Evolutionary conservation across 2,113 vertebrate species (phyloP).

Genomic region (Aptenodytes forsteri): DNA sequence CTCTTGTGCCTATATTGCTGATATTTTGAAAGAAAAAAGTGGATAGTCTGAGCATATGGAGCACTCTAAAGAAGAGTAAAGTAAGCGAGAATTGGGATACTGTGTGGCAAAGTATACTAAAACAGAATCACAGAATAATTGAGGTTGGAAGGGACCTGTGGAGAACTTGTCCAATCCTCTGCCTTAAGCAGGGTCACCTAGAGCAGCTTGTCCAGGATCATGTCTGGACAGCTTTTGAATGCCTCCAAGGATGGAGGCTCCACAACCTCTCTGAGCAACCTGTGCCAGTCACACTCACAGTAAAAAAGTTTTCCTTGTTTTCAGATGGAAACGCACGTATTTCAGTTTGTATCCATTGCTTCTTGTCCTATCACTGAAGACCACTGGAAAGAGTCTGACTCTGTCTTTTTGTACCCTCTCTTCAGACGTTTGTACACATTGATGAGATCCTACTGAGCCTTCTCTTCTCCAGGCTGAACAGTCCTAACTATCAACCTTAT

Average conservation of each 20-base stretch:
- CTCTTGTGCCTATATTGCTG: not conserved
- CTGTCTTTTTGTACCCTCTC: not conserved
- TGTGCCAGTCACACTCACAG: not conserved
- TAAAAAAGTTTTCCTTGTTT: not conserved
- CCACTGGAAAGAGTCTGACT: not conserved
- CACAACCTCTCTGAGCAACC: not conserved
- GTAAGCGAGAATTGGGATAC: not conserved
- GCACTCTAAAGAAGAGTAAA: not conserved
- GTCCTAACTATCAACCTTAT: not conserved
- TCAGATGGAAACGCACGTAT: not conserved
- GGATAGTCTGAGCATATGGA: not conserved
- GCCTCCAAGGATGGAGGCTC: not conserved
- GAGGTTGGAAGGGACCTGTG: not conserved
- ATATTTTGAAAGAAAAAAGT: not conserved
- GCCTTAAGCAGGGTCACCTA: not conserved
- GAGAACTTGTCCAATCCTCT: not conserved
- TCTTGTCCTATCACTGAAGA: not conserved
- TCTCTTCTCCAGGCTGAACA: not conserved
- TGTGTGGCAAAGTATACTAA: not conserved
- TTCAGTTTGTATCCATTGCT: not conserved
- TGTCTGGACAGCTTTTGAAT: not conserved
- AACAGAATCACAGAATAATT: not conserved
- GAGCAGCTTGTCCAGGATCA: not conserved
- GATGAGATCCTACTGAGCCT: not conserved
- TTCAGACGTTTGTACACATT: not conserved